These are phyloP conservation scores for Sesia apiformis DNA, from an alignment of 2,888 invertebrate genomes.

Conservation along the genomic window DNA sequence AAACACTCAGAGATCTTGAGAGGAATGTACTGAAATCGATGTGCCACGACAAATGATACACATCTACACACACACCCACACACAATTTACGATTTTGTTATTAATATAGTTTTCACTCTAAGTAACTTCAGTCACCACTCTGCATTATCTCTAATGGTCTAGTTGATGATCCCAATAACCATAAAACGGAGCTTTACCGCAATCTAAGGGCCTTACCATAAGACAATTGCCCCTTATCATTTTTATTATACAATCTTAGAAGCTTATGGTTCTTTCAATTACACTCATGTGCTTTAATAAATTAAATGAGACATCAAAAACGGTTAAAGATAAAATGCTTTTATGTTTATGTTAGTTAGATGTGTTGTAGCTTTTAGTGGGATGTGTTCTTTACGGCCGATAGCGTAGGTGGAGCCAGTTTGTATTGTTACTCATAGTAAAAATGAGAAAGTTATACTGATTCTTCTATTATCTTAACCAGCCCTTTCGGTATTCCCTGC, in stretches of 20 bases:
- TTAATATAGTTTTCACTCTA: too few species aligned
- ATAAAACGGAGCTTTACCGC: constrained; percentile 17
- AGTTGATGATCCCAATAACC: constrained; percentile 26
- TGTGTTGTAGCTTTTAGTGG: background rate
- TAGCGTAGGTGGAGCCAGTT: too few species aligned
- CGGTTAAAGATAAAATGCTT: constrained; percentile 8
- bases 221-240: constrained; percentile 29
- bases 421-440: too few species aligned
- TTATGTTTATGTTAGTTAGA: constrained; percentile 6
- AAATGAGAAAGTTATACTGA: too few species aligned
- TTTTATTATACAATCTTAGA: constrained; percentile 12
- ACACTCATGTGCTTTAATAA: constrained; percentile 9
- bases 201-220: constrained; percentile 6
- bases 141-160: constrained; percentile 15
- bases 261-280: constrained; percentile 20
- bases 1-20: too few species aligned
- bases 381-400: background rate
- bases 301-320: constrained; percentile 7
- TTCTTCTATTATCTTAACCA: too few species aligned
- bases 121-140: background rate
- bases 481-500: too few species aligned
- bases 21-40: too few species aligned
- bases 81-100: too few species aligned
- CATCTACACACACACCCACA: too few species aligned
- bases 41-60: too few species aligned